A percentile compares a stretch with the other conserved stretches of the same genome.
Conservation (phyloP, 2,113 vertebrate species). For the Cynopterus brachyotis region DNA sequence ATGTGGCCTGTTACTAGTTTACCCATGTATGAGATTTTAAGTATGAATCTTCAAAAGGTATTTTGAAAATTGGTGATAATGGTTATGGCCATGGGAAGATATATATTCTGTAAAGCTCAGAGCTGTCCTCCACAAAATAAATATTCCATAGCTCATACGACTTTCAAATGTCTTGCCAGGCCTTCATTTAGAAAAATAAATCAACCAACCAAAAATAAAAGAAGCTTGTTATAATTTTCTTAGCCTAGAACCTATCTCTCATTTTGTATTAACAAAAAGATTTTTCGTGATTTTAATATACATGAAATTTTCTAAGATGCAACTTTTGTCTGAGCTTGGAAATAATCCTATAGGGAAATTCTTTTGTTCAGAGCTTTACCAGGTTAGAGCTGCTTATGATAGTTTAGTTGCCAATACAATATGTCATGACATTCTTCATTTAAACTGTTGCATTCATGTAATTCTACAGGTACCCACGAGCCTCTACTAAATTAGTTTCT, state of each 20-base stretch:
- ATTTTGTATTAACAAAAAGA: neutral
- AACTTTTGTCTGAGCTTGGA: neutral
- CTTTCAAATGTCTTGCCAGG: neutral
- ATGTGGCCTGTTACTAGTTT: neutral
- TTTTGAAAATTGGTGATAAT: neutral
- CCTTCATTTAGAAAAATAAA: neutral
- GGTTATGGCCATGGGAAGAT: neutral
- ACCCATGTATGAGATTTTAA: neutral
- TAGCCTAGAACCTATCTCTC: neutral
- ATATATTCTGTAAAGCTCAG: neutral
- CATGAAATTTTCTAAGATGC: neutral
- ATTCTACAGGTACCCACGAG: neutral
- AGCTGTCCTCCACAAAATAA: neutral
- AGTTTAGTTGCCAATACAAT: neutral
- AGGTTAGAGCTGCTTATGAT: neutral
- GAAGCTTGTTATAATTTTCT: neutral
- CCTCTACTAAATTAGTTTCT: neutral
- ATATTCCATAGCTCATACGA: neutral
- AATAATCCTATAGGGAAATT: neutral
- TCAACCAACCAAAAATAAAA: neutral
- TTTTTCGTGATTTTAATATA: neutral
- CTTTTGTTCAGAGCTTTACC: neutral
- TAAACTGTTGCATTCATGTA: neutral
- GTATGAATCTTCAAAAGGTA: neutral
- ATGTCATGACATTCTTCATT: neutral